A percentile compares a stretch with the other conserved stretches of the same genome.
Evolutionary conservation across 2,888 invertebrate species (phyloP).

Genomic region (Oxytorus armatus): DNA sequence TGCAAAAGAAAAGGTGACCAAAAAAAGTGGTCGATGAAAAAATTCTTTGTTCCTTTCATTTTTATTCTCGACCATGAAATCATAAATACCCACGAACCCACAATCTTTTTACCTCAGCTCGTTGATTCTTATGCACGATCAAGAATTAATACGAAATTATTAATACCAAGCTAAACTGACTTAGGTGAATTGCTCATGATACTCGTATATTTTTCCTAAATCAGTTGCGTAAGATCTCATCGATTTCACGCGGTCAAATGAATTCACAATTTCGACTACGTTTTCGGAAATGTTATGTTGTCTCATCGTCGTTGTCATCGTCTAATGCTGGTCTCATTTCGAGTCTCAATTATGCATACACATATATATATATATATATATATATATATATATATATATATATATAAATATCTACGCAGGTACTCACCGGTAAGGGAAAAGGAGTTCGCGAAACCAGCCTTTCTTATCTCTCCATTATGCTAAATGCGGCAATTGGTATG

Average conservation of each 20-base stretch:
- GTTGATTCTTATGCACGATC: too few species aligned
- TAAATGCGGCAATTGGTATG: conserved; percentile 70
- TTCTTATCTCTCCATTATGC: conserved; percentile 69
- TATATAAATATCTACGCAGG: background rate
- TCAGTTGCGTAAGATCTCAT: conserved; percentile 1
- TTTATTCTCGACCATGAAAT: too few species aligned
- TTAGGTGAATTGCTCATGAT: too few species aligned
- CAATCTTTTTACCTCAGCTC: too few species aligned
- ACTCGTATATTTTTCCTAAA: background rate
- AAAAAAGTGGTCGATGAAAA: too few species aligned
- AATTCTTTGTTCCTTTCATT: too few species aligned
- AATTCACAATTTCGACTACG: conserved; percentile 3
- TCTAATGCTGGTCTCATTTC: conserved; percentile 4
- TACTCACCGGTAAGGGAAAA: conserved; percentile 41
- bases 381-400: background rate
- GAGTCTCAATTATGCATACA: conserved; percentile 9
- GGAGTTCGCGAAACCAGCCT: conserved; percentile 45
- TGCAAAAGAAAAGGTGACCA: too few species aligned
- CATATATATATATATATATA: background rate
- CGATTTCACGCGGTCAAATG: conserved; percentile 22
- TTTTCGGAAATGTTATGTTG: conserved; percentile 5
- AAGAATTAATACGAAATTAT: too few species aligned
- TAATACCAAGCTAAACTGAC: too few species aligned
- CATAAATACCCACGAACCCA: too few species aligned
- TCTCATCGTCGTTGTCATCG: conserved; percentile 20